Conservation (phyloP, 2,888 invertebrate genomes). For the Leistus spinibarbis region DNA sequence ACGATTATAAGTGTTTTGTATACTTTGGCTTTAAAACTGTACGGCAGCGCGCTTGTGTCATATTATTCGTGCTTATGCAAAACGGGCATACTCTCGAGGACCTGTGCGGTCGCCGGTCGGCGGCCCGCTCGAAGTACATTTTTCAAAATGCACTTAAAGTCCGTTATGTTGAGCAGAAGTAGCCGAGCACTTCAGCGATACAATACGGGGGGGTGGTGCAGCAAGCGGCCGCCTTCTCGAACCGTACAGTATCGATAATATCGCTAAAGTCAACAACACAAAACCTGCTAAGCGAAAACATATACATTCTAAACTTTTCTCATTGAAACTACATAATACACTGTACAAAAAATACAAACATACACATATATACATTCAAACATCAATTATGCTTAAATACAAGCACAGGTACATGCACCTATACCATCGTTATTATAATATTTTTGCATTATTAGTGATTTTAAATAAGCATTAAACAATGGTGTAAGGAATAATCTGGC, state of each 20-base stretch:
- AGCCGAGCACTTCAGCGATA: neutral
- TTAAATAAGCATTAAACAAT: too few species aligned
- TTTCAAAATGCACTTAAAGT: conserved; percentile 53
- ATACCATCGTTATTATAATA: too few species aligned
- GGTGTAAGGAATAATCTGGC: too few species aligned
- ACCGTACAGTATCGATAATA: neutral
- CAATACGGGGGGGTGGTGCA: neutral
- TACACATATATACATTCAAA: too few species aligned
- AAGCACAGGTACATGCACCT: neutral
- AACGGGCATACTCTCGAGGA: neutral
- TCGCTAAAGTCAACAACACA: neutral
- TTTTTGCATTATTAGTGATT: too few species aligned
- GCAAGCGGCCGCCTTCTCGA: too few species aligned
- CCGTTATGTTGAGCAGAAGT: conserved; percentile 52
- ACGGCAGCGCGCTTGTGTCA: neutral
- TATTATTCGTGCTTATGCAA: conserved; percentile 6
- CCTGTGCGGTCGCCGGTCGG: too few species aligned
- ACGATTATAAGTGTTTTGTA: neutral
- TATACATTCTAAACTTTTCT: neutral
- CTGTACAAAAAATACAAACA: neutral
- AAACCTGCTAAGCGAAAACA: neutral
- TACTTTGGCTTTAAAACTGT: neutral
- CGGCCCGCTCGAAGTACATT: conserved; percentile 42
- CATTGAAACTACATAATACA: neutral
- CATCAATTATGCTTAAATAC: too few species aligned